Evolutionary conservation across 2,113 vertebrate species (phyloP).

Genomic region (Erpornis zantholeuca): DNA sequence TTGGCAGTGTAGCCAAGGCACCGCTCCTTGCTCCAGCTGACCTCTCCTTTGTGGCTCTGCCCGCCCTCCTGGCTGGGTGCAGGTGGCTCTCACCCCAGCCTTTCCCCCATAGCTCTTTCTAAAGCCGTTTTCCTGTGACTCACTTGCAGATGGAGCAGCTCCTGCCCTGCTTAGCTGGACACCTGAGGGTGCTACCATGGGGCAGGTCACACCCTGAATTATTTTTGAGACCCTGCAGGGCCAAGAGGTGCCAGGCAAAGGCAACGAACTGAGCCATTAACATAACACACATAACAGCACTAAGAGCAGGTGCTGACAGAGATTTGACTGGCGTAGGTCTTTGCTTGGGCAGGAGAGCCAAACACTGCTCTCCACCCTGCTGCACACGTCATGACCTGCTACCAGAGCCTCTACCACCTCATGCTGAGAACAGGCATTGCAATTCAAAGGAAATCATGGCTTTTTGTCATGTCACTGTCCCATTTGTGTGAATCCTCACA

Average conservation of each 20-base stretch:
- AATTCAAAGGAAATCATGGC: background rate
- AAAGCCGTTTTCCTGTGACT: background rate
- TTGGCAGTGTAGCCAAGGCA: constrained; percentile 34
- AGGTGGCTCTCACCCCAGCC: background rate
- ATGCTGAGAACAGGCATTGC: background rate
- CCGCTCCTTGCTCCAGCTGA: constrained; percentile 17
- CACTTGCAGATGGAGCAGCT: rapidly evolving
- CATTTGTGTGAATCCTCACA: background rate
- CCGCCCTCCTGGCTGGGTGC: background rate
- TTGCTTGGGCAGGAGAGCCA: background rate
- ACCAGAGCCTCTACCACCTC: rapidly evolving
- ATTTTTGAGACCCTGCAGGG: background rate
- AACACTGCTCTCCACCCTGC: background rate
- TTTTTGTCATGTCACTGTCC: rapidly evolving
- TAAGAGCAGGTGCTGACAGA: background rate
- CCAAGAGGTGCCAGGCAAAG: background rate
- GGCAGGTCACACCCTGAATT: rapidly evolving
- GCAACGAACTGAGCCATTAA: background rate
- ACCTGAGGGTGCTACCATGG: rapidly evolving
- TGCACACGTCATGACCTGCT: rapidly evolving
- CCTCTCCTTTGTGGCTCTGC: background rate
- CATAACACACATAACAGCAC: background rate
- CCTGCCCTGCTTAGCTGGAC: background rate
- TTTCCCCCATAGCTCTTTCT: background rate
- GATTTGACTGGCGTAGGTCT: background rate